Conservation (phyloP, 1,140 invertebrate genomes). For the Lepidurus apus region DNA sequence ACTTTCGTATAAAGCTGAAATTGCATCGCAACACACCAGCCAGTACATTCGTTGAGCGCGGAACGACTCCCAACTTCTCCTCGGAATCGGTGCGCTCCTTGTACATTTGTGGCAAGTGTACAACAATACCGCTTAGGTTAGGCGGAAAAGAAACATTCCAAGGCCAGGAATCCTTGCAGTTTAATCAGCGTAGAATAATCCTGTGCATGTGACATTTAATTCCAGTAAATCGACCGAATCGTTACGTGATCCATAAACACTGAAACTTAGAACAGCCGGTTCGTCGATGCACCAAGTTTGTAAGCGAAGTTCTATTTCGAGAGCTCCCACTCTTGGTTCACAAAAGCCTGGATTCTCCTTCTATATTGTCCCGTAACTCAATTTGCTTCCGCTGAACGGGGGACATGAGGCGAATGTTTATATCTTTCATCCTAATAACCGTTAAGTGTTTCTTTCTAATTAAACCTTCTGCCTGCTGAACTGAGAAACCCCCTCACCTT, state of each 20-base stretch:
- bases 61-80: background rate
- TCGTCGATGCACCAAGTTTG: no score
- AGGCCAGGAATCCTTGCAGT: background rate
- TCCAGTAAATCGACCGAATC: background rate
- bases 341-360: background rate
- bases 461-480: background rate
- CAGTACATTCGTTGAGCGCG: background rate
- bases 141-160: background rate
- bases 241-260: background rate
- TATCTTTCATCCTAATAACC: constrained; percentile 2
- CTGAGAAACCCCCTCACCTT: background rate
- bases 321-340: no score
- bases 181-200: background rate
- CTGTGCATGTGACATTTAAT: background rate
- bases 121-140: background rate
- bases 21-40: background rate
- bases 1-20: background rate
- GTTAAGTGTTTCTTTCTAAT: constrained; percentile 4
- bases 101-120: no score
- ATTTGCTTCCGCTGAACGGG: background rate
- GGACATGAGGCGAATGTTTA: background rate
- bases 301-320: no score
- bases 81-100: no score
- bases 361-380: background rate
- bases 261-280: background rate